Evolutionary conservation across 2,888 invertebrate genomes (phyloP).

Genomic region (Cantharis lateralis): DNA sequence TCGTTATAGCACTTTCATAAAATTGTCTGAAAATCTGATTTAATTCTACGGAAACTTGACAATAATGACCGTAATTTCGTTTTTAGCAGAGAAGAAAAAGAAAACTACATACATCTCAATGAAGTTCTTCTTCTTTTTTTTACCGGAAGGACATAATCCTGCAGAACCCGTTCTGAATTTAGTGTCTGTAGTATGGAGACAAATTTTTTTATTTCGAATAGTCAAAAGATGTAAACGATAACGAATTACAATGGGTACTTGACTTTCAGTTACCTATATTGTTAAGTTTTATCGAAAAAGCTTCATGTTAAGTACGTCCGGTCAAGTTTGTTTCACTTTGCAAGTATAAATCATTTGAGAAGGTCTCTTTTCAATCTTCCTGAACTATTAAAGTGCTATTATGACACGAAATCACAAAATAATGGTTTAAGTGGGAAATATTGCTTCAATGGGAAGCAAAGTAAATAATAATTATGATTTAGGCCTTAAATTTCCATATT

Average conservation of each 20-base stretch:
- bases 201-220: neutral
- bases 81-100: neutral
- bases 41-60: neutral
- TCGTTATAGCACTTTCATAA: constrained; percentile 5
- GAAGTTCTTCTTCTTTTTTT: neutral
- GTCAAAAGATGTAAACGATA: neutral
- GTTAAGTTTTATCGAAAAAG: neutral
- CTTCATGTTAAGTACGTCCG: neutral
- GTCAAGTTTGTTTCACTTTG: neutral
- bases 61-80: neutral
- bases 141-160: neutral
- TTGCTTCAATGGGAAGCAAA: neutral
- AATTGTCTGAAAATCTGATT: constrained; percentile 6
- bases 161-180: neutral
- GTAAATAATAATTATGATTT: neutral
- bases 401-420: neutral
- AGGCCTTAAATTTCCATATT: neutral
- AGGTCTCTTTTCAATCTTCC: neutral
- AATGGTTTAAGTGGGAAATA: neutral
- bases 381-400: neutral
- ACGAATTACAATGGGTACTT: neutral
- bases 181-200: neutral
- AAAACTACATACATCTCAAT: neutral
- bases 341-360: neutral
- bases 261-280: neutral